Base-by-base conservation (phyloP, 1,140 invertebrate genomes). In the Linepithema humile region DNA sequence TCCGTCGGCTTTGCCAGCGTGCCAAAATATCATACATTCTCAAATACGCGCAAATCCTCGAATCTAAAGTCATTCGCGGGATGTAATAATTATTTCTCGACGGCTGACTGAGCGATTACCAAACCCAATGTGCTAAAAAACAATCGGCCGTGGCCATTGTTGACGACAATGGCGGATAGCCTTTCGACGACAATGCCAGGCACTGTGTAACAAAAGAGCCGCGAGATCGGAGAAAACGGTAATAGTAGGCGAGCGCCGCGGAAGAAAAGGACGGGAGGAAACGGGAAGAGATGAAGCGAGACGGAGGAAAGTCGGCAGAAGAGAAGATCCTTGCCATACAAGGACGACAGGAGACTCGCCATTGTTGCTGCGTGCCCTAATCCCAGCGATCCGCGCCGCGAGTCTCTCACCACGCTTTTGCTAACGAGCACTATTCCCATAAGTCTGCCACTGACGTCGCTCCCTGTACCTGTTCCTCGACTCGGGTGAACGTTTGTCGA, bases 381-480 rank as follows among this genome's bases (percentile, higher is more conserved):
- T 86, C 83, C 88, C 60, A 35, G 55, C 57, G 74, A 89, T 87
- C 80, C 84, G 35, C 23, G 59, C 45, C 15, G 57, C 78, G 53
- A 77, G 26, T 83, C 67, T 85, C 88, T 90, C 75, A 23, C 80
- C 53, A 29, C n/a, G 77, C 67, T 60, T 53, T 69, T 73, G 48
- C 89, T 89, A 90, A 90, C 88, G 89, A 90, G 88, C 88, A 50
- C 48, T 74, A 90, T 90, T 89, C 89, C 88, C 89, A 90, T 90
- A 85, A 87, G 75, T 69, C 74, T 17, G 60, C 74, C 48, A 74
- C 78, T 38, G 15, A 70, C 35, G 32, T 32, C 64, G 64, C 35
- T 80, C 15, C 64, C 12, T 6, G 48, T 38, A 48, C 12, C 74
- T 65, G 43, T 53, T 70, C 75, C 64, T 38, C 48, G 64, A 1